These are phyloP conservation scores for Periophthalmus modestus DNA, from an alignment of 2,113 vertebrate genomes.

Conservation along the genomic window DNA sequence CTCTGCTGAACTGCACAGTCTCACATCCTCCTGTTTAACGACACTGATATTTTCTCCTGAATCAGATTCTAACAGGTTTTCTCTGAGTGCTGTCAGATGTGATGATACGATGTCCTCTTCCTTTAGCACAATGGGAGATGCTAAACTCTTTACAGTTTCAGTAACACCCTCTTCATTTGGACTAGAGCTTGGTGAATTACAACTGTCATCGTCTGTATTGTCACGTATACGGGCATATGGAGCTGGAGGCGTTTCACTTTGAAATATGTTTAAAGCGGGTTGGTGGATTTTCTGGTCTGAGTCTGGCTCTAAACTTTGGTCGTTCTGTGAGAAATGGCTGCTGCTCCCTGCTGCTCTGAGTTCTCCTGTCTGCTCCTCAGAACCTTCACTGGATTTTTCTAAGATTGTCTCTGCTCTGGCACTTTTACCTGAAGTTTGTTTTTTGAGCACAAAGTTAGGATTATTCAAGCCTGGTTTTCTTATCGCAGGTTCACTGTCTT, in stretches of 20 bases:
- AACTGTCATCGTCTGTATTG: not conserved
- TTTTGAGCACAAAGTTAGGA: not conserved
- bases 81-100: not conserved
- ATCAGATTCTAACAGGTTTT: not conserved
- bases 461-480: not conserved
- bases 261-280: not conserved
- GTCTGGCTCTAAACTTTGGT: not conserved
- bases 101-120: not conserved
- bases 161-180: not conserved
- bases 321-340: not conserved
- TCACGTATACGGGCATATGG: not conserved
- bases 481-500: not conserved
- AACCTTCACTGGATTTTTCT: not conserved
- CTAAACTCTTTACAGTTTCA: not conserved
- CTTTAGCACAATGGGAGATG: not conserved
- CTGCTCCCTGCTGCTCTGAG: not conserved
- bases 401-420: not conserved
- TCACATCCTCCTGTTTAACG: no score
- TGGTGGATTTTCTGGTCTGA: not conserved
- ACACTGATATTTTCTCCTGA: not conserved
- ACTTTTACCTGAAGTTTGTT: no score
- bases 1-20: not conserved
- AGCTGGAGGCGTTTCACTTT: not conserved
- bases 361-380: not conserved
- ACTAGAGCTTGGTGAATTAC: not conserved